phyloP scores from a whole-genome alignment of 1,140 invertebrate species.

The Spodoptera litura region DNA sequence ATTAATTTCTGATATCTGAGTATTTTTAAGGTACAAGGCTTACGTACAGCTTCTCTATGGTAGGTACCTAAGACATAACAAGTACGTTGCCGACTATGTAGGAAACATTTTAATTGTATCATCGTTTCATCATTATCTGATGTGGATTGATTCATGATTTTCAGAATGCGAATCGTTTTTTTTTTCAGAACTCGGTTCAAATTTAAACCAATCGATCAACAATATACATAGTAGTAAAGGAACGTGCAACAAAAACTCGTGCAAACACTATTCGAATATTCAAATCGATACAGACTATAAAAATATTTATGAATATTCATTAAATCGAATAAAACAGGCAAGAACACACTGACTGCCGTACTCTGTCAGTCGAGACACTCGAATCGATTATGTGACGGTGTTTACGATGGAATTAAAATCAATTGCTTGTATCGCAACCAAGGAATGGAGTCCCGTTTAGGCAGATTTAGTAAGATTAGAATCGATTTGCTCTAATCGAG shows the following conservation, averaged over 20 bases:
- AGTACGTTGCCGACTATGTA: no score
- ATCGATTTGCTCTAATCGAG: constrained; percentile 50
- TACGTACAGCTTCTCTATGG: no score
- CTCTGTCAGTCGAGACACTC: constrained; percentile 44
- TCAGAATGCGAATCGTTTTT: no score
- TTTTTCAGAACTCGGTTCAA: neutral
- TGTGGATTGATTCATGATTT: no score
- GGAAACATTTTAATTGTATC: no score
- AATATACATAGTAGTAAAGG: neutral
- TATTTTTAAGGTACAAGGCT: no score
- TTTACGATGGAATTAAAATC: constrained; percentile 80
- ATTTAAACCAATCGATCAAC: neutral
- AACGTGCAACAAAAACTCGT: neutral
- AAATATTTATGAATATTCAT: constrained; percentile 47
- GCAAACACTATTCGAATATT: constrained; percentile 21
- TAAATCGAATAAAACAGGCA: constrained; percentile 37
- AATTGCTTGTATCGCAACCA: constrained; percentile 60
- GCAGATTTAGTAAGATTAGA: constrained; percentile 49
- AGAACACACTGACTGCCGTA: constrained; percentile 16
- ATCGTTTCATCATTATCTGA: no score
- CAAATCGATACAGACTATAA: constrained; percentile 27
- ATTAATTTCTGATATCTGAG: no score
- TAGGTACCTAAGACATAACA: no score
- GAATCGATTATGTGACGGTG: constrained; percentile 73
- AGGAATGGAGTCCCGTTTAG: constrained; percentile 45